Base-by-base conservation (phyloP, 2,797 vertebrate genomes). In the Rhyacichthys aspro region DNA sequence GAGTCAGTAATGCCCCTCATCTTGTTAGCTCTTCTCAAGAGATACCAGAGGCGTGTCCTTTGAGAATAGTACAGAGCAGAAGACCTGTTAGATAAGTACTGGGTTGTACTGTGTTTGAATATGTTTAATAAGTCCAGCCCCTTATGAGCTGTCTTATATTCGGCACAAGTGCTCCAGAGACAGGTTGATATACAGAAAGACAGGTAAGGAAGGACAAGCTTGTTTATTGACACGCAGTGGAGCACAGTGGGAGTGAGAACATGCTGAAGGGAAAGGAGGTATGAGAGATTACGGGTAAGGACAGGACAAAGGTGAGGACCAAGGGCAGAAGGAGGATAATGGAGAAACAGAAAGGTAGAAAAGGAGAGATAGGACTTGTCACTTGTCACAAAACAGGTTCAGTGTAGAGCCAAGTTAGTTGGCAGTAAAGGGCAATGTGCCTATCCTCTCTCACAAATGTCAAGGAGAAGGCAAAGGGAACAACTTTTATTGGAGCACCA, bases 171-270 rank as follows among this genome's bases (percentile, higher is more conserved):
- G 52, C 64, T 79, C 56, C 58, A 78, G 66, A 67, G 59, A 81
- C 77, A 56, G 68, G 48, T 32, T 80, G 72, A 82, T 62, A 49
- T 70, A 84, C 55, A 59, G 41, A 43, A n/a, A 17, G 69, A 76
- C 55, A 62, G 44, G 53, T 43, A 53, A 74, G 68, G 64, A 81
- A 86, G 78, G 70, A 84, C 70, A 34, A 56, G 19, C 56, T 55
- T 67, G 79, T 69, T 86, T 81, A 76, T 82, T 76, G 68, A 82
- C 68, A 65, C 59, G 63, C 59, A 57, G 57, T 42, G 48, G 67
- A 55, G 72, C 58, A 54, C 62, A 63, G 62, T 70, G 48, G 66
- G 65, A 73, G 70, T 53, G 70, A 78, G 79, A 75, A 63, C 47
- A 70, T 62, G 38, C 59, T 58, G 66, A 52, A 47, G 67, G 57